Evolutionary conservation across 2,797 vertebrate genomes (phyloP).

Genomic region (Sphaeramia orbicularis): DNA sequence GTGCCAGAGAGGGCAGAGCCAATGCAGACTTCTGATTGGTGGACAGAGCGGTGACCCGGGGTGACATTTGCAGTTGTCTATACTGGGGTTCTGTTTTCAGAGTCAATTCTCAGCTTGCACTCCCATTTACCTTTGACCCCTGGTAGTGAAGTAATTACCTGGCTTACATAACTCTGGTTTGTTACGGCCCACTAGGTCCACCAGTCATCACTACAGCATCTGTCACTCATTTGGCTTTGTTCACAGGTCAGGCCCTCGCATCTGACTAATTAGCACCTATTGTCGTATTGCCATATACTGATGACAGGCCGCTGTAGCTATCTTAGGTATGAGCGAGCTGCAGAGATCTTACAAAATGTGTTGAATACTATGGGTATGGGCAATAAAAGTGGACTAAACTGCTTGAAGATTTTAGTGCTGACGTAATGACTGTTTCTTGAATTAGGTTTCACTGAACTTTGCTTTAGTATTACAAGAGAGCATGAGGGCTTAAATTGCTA

Average conservation of each 20-base stretch:
- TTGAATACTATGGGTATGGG: neutral
- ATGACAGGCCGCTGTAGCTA: conserved; percentile 34
- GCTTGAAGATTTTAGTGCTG: neutral
- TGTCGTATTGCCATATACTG: conserved; percentile 54
- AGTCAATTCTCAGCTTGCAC: conserved; percentile 62
- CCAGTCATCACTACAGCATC: conserved; percentile 34
- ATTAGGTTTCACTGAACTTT: conserved; percentile 10
- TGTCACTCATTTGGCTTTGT: conserved; percentile 70
- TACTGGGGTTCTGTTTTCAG: conserved; percentile 35
- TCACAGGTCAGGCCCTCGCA: conserved; percentile 56
- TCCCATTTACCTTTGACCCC: conserved; percentile 75
- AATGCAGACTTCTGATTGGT: conserved; percentile 62
- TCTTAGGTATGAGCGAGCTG: neutral
- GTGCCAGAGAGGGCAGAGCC: conserved; percentile 22
- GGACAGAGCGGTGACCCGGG: conserved; percentile 52
- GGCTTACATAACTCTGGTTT: conserved; percentile 76
- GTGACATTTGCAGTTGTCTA: conserved; percentile 56
- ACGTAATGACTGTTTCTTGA: neutral
- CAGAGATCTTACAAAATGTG: conserved; percentile 6
- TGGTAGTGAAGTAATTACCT: conserved; percentile 78
- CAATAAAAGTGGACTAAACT: neutral
- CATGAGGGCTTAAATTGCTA: conserved; percentile 7
- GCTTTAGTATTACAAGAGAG: conserved; percentile 4
- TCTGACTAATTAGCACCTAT: conserved; percentile 71
- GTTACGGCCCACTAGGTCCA: conserved; percentile 38